A percentile compares a stretch with the other conserved stretches of the same genome.
Evolutionary conservation across 1,140 invertebrate species (phyloP).

Genomic region (Ganaspis sp.): DNA sequence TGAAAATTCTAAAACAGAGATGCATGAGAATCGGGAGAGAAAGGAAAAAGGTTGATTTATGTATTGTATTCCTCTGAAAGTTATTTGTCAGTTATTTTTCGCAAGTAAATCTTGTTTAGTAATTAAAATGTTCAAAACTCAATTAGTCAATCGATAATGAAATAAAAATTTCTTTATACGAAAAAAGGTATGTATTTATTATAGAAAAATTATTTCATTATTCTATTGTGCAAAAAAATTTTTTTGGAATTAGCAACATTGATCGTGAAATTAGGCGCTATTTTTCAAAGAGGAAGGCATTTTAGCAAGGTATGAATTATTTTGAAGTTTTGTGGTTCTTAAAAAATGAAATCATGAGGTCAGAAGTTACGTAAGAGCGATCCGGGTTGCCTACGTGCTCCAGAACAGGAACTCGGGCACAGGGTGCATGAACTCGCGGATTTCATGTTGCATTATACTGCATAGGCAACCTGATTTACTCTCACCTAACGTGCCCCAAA

Average conservation of each 20-base stretch:
- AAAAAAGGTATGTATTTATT: too few relatives aligned
- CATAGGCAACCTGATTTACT: conserved; percentile 18
- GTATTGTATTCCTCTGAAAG: too few relatives aligned
- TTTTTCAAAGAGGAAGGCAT: background rate
- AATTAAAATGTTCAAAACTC: too few relatives aligned
- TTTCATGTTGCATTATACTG: conserved; percentile 20
- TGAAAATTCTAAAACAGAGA: background rate
- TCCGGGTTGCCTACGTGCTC: conserved; percentile 8
- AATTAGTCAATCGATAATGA: too few relatives aligned
- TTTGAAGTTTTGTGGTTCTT: background rate
- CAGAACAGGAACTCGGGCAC: conserved; percentile 18
- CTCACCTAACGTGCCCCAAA: conserved; percentile 1
- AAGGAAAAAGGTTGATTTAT: background rate
- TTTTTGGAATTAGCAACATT: too few relatives aligned
- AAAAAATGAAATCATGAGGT: conserved; percentile 15
- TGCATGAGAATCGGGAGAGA: background rate
- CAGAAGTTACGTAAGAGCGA: conserved; percentile 11
- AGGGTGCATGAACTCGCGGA: background rate
- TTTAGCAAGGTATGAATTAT: background rate
- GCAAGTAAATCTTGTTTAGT: too few relatives aligned
- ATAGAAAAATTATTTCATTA: too few relatives aligned
- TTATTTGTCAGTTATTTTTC: too few relatives aligned
- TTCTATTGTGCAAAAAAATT: too few relatives aligned
- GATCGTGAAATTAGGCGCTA: too few relatives aligned
- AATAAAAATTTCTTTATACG: too few relatives aligned